Evolutionary conservation across 2,113 vertebrate species (phyloP).

Genomic region (Scomber colias): DNA sequence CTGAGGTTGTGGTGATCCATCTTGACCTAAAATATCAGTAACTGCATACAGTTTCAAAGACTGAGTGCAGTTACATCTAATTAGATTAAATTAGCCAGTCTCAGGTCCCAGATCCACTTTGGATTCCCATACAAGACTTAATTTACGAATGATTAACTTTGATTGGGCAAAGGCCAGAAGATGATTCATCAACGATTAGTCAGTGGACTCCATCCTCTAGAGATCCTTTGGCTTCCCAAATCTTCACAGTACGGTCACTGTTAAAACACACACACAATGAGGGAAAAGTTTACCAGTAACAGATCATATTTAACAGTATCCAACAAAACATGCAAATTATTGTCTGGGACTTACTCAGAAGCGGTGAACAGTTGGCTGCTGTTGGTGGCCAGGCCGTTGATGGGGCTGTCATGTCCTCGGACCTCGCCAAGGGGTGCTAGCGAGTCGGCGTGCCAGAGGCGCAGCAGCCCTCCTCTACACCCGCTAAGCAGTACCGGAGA

Average conservation of each 20-base stretch:
- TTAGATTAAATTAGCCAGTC: not conserved
- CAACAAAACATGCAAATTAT: not conserved
- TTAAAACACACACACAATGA: not conserved
- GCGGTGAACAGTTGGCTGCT: slow-evolving; percentile 94
- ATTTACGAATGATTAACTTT: not conserved
- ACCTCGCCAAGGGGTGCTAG: slow-evolving; percentile 89
- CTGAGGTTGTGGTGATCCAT: not conserved
- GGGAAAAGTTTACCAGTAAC: not conserved
- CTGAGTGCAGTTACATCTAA: not conserved
- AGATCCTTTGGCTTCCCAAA: slow-evolving; percentile 91
- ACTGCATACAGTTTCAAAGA: not conserved
- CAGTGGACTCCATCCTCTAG: slow-evolving; percentile 87
- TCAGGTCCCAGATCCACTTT: not conserved
- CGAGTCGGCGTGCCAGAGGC: slow-evolving; percentile 92
- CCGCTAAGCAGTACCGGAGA: slow-evolving; percentile 88
- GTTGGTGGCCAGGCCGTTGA: slow-evolving; percentile 94
- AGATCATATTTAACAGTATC: not conserved
- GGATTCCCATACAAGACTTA: slow-evolving; percentile 3
- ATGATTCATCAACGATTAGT: slow-evolving; percentile 58
- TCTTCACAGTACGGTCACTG: slow-evolving; percentile 96
- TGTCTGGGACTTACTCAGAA: slow-evolving; percentile 90
- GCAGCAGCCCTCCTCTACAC: slow-evolving; percentile 92
- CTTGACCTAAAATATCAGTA: slow-evolving; percentile 39
- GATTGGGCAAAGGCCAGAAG: slow-evolving; percentile 2
- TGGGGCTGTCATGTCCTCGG: slow-evolving; percentile 93